Evolutionary conservation across 2,113 vertebrate genomes (phyloP), one percentile per base, ranked within the genome.

Genomic region (Murina feae): DNA sequence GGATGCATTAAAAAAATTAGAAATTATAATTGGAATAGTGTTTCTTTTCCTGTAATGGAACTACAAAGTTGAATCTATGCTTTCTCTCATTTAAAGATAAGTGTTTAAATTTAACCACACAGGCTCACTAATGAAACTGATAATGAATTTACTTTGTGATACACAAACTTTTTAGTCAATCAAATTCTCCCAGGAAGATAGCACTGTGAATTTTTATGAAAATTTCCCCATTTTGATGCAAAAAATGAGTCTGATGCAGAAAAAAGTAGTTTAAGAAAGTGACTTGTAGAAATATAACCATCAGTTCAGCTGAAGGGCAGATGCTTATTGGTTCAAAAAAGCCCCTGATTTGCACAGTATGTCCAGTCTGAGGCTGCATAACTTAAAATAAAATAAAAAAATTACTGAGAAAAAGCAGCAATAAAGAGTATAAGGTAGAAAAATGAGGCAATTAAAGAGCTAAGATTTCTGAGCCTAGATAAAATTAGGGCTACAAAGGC

Each of bases 211-310:
- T 11, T 82, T 53, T 32, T 83, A 83, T 82, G 25, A 32, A 51
- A 69, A 86, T 90, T 6, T 83, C 80, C 58, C 44, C 35, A 95
- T 71, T 69, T 85, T 88, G 93, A 96, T 39, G 25, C 53, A 97
- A 94, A 96, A 84, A 97, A 80, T 6, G 69, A 71, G 3, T 93
- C 94, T 51, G 92, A 60, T 60, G 10, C 58, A 60, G 58, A 23
- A 60, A 60, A 60, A 60, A 53, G 30, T 65, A 23, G 23, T 86
- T 65, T 92, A 90, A 91, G 37, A 78, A 95, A 76, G n/a, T 75
- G 35, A 78, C 25, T 58, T 87, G 65, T n/a, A 90, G 2, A 79
- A 75, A 69, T 65, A 72, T 17, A 90, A 66, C 35, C n/a, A 86
- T 76, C 68, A 79, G 32, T 86, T 82, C 51, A 83, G 30, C n/a